Evolutionary conservation across 2,113 vertebrate genomes (phyloP), one percentile per base, ranked within the genome.

Genomic region (Redunca redunca): DNA sequence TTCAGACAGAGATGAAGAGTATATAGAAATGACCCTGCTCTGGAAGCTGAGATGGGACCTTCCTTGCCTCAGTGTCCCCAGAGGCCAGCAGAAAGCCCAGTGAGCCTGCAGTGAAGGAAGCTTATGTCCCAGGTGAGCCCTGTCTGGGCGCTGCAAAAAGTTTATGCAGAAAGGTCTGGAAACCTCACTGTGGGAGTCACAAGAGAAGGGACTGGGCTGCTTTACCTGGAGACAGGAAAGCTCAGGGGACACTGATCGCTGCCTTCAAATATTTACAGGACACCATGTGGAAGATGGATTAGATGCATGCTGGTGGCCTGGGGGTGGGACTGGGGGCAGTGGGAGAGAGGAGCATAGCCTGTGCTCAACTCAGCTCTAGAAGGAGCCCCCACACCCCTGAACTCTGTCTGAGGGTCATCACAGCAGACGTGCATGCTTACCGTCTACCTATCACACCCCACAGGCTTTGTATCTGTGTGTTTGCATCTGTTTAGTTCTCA

Each of bases 381-480:
- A 92, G 23, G 80, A 25, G 4, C n/a, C 11, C 11, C 26, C 14
- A 5, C 33, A 36, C 13, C 9, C 60, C 60, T 23, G 40, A 77
- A 30, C 13, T n/a, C 62, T 40, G 50, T n/a, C 26, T 3, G 40
- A 40, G 46, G 13, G 2, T 26, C 6, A 4, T 9, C 36, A 46
- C 14, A 13, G 43, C 57, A 10, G n/a, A 14, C 12, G 23, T 13
- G 26, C 1, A 13, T 1, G 1, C 40, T 14, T 3, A 1, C 46
- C 1, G 30, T 48, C 62, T 23, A 10, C 46, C 58, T 4, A 0
- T 48, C 0, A 3, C 9, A 21, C 60, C 60, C 40, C 52, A 19
- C 55, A 12, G 36, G 8, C 30, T 0, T 58, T 28, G 71, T n/a
- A 3, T 57, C 36, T 0, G 2, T 7, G 10, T 17, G 30, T 57